phyloP scores from a whole-genome alignment of 2,888 invertebrate genomes.

The Morpho deidamia region DNA sequence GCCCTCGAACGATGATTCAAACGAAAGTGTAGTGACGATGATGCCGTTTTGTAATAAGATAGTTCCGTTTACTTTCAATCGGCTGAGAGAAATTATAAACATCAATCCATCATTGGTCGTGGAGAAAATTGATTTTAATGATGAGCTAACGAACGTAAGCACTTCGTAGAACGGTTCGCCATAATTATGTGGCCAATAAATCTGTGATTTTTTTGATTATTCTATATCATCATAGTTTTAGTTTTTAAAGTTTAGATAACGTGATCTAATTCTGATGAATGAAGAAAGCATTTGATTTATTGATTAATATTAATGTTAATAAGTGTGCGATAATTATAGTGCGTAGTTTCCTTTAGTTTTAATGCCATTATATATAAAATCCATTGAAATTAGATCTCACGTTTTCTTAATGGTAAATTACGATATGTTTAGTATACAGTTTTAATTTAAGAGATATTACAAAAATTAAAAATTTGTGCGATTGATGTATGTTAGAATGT shows the following conservation, averaged over 20 bases:
- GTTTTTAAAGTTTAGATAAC: slow-evolving; percentile 2
- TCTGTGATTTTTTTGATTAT: slow-evolving; percentile 18
- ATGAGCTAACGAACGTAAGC: neutral
- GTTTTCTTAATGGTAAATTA: too few species aligned
- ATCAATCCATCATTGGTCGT: slow-evolving; percentile 13
- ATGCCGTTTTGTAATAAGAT: slow-evolving; percentile 74
- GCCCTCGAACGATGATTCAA: slow-evolving; percentile 50
- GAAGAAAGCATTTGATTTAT: neutral
- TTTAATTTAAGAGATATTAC: too few species aligned
- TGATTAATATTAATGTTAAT: too few species aligned
- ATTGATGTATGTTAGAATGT: too few species aligned
- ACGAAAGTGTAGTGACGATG: slow-evolving; percentile 58
- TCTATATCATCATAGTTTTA: slow-evolving; percentile 2
- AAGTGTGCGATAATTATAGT: too few species aligned
- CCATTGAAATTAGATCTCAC: too few species aligned
- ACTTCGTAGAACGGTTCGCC: neutral
- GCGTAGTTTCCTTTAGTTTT: too few species aligned
- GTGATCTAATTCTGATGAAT: neutral
- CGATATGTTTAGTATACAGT: too few species aligned
- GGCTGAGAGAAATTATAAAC: slow-evolving; percentile 39
- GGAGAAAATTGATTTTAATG: neutral
- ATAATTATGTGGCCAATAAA: slow-evolving; percentile 6
- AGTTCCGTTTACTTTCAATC: slow-evolving; percentile 61
- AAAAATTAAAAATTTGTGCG: too few species aligned
- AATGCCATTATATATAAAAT: too few species aligned